These are phyloP conservation scores for Chroicocephalus ridibundus DNA, from an alignment of 2,113 vertebrate species.

Conservation along the genomic window DNA sequence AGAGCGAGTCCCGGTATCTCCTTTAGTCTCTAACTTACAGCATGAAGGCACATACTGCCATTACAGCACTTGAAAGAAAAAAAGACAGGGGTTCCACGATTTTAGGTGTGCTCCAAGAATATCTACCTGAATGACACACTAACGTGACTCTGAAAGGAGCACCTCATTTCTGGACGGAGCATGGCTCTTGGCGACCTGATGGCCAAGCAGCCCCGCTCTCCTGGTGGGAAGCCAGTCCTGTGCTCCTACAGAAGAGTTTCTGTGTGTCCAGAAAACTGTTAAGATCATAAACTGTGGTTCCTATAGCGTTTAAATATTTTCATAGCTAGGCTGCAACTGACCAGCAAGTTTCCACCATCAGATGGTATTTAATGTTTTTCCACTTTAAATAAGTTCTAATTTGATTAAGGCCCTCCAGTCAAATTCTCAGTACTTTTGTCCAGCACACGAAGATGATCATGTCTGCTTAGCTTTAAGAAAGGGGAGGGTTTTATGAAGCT, in stretches of 20 bases:
- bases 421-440: neutral
- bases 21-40: neutral
- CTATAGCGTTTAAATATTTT: neutral
- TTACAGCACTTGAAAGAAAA: neutral
- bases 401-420: neutral
- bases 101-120: neutral
- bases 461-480: neutral
- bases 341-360: neutral
- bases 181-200: fast-evolving
- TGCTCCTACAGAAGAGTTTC: neutral
- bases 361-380: neutral
- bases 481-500: neutral
- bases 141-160: neutral
- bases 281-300: neutral
- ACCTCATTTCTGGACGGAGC: neutral
- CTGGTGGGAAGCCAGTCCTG: neutral
- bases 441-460: fast-evolving
- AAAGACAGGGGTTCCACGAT: neutral
- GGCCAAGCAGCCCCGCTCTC: fast-evolving
- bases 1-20: fast-evolving
- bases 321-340: neutral
- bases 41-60: neutral
- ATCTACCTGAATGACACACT: fast-evolving
- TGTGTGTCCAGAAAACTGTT: neutral
- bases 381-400: neutral